Conservation (phyloP, 2,797 vertebrate species). For the Mus caroli region DNA sequence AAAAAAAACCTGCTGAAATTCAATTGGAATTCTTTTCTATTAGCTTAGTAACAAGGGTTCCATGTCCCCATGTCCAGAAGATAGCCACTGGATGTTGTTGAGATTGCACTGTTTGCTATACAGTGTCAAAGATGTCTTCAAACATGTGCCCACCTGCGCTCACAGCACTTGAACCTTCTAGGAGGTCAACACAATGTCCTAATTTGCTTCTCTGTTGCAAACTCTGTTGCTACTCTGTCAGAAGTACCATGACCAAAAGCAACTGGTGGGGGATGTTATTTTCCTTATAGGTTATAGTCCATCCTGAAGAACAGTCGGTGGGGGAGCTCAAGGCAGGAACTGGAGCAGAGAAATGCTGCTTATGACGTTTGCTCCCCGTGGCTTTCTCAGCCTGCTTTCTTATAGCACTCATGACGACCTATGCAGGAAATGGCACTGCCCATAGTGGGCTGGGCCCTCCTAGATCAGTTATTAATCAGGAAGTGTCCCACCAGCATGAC, state of each 20-base stretch:
- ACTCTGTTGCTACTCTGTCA: neutral
- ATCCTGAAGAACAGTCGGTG: neutral
- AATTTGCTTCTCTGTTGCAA: neutral
- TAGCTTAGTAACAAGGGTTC: conserved; percentile 83
- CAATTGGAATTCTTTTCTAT: conserved; percentile 85
- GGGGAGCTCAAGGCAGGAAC: neutral
- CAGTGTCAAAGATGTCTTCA: conserved; percentile 61
- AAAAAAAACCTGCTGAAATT: conserved; percentile 75
- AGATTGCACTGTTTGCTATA: conserved; percentile 79
- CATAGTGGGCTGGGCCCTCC: neutral
- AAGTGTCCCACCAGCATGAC: neutral
- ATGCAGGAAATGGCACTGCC: neutral
- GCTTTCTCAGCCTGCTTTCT: neutral
- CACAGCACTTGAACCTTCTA: neutral
- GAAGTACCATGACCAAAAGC: neutral
- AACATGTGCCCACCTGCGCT: conserved; percentile 22
- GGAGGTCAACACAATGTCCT: neutral
- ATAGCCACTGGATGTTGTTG: conserved; percentile 68
- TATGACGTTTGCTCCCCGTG: neutral
- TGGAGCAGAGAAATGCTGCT: neutral
- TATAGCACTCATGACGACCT: neutral
- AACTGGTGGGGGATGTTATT: neutral
- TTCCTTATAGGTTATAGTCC: neutral
- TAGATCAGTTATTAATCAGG: neutral
- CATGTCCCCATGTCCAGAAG: conserved; percentile 80